Base-by-base conservation (phyloP, 2,888 invertebrate genomes). In the Acrocyrtus sp. region DNA sequence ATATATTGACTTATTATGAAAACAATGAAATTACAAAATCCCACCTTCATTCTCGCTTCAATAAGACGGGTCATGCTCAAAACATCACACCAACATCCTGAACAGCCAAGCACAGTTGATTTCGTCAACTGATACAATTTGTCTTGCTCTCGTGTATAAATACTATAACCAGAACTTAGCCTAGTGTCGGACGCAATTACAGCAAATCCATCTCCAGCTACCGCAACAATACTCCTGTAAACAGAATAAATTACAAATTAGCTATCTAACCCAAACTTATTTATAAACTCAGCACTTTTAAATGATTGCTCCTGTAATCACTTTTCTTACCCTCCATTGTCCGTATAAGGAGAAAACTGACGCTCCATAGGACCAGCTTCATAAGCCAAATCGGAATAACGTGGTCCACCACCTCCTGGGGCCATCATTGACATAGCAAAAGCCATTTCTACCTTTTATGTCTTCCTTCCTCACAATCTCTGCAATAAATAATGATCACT, bases 41-140 rank as follows among this genome's bases (percentile, higher is more conserved):
- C 70, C 82, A 89, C 89, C 86, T 95, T 95, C 90, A 97, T 90
- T 69, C 95, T 89, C 63, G 95, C 93, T 78, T 90, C 88, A 29
- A 98, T 85, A 76, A 95, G 86, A 78, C 94, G 89, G 10, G 95
- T 95, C 54, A 99, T 86, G 0, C 98, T 95, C 19, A 98, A 86
- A 3, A 95, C 94, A 85, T 99, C 99, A 83, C 98, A 97, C 94
- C 98, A 98, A 85, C 98, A 99, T 21, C 98, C 98, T 22, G 95
- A 91, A 66, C 95, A 94, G 0, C 95, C 97, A n/a, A 99, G 86
- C 41, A 98, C 91, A 0, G 96, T 96, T 56, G 88, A 89, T 0
- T 90, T 86, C 0, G 95, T 93, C 80, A 98, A 85, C 78, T 89
- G 87, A 83, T 95, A 95, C 10, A 96, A 86, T 85, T 98, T 98